Base-by-base conservation (phyloP, 2,797 vertebrate genomes). In the Geotria australis region DNA sequence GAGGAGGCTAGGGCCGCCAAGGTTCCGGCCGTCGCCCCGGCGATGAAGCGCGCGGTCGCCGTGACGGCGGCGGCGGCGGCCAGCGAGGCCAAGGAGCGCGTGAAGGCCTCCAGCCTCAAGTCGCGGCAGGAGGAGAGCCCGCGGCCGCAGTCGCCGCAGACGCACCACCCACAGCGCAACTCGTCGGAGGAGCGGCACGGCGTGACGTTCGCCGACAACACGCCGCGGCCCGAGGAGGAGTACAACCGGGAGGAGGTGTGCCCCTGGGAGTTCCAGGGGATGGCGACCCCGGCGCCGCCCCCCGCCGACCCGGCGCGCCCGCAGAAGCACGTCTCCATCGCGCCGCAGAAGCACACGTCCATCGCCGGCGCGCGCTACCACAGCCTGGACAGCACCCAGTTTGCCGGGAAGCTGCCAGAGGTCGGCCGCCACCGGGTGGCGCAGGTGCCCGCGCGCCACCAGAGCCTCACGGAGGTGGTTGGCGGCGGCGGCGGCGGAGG, bases 241-340 rank as follows among this genome's bases (percentile, higher is more conserved):
- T 73, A 69, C 63, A 69, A 76, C 61, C 74, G 71, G 38, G 3
- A 67, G 1, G 64, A 73, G 14, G 63, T 74, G 6, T 70, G 72
- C 57, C 67, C 71, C 2, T 79, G 63, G 67, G 62, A 72, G 73
- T 13, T 60, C 75, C 56, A 68, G 65, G 2, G 60, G 59, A 14
- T 69, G 66, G 48, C 51, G 51, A n/a, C 51, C 51, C 55, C 51
- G 15, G 51, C n/a, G 51, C 51, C n/a, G 11, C 45, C 59, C 14
- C n/a, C 15, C 5, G 24, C 61, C 62, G 59, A 63, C 0, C 62
- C 62, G 2, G 70, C 61, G 60, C 76, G 64, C 61, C 74, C 49
- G 13, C 76, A 75, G 58, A 83, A 76, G 59, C 77, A 65, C 7
- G 73, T 85, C 64, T 73, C 77, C 51, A 75, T 79, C 11, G 62